phyloP scores from a whole-genome alignment of 2,888 invertebrate genomes.

The Chaitophorus viminalis region DNA sequence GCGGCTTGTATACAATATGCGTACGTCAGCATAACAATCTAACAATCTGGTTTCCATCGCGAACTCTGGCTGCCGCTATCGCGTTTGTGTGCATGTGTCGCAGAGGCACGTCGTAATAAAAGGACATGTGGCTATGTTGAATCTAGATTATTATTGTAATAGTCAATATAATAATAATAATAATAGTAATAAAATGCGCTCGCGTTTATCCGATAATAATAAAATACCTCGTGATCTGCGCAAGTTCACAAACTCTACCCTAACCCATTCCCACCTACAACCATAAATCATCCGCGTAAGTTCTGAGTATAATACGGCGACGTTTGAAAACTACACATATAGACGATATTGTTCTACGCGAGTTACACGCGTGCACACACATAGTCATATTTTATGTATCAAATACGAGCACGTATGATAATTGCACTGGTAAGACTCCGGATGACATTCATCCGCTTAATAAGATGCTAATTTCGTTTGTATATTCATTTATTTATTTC shows the following conservation, averaged over 20 bases:
- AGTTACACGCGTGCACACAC: too few relatives aligned
- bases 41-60: not conserved
- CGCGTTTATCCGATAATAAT: constrained; percentile 20
- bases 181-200: too few relatives aligned
- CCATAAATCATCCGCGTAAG: too few relatives aligned
- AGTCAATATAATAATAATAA: constrained; percentile 10
- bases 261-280: not conserved
- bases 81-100: not conserved
- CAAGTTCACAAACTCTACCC: not conserved
- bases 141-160: constrained; percentile 31
- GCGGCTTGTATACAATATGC: too few relatives aligned
- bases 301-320: too few relatives aligned
- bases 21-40: not conserved
- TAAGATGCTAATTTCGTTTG: constrained; percentile 33
- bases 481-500: constrained; percentile 4
- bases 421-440: not conserved
- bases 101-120: not conserved
- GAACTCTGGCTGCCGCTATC: not conserved
- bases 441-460: not conserved
- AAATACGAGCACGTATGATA: too few relatives aligned
- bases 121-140: not conserved
- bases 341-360: not conserved
- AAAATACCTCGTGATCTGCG: not conserved
- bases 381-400: too few relatives aligned
- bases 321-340: too few relatives aligned